These are phyloP conservation scores for Allygus modestus DNA, from an alignment of 2,888 invertebrate genomes.

Conservation along the genomic window DNA sequence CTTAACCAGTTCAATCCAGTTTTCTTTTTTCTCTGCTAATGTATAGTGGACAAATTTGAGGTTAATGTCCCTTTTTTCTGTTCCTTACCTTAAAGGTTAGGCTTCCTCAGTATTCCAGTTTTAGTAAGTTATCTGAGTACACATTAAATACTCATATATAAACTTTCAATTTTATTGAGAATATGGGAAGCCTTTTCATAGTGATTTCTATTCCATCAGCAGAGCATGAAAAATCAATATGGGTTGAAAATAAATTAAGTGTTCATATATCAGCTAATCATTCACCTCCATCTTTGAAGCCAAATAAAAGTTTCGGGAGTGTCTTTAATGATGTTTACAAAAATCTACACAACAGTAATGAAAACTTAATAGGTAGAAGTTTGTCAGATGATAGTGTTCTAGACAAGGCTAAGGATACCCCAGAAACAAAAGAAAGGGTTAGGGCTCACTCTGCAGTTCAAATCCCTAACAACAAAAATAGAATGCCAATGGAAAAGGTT, in stretches of 20 bases:
- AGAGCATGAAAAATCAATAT: constrained; percentile 50
- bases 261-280: neutral
- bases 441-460: neutral
- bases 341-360: neutral
- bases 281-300: neutral
- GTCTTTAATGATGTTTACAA: neutral
- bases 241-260: constrained; percentile 39
- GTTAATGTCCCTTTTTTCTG: neutral
- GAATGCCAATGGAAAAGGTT: constrained; percentile 62
- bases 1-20: neutral
- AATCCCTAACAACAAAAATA: neutral
- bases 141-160: neutral
- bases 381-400: constrained; percentile 32
- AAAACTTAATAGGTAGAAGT: constrained; percentile 19
- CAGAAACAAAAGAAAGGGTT: neutral
- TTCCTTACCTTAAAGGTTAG: too few relatives aligned
- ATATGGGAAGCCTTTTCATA: constrained; percentile 44
- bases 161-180: neutral
- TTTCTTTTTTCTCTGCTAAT: neutral
- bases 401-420: neutral
- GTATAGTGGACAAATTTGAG: neutral
- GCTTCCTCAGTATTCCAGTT: too few relatives aligned
- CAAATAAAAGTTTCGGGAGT: constrained; percentile 29
- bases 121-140: too few relatives aligned
- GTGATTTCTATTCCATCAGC: constrained; percentile 48